Evolutionary conservation across 1,140 invertebrate species (phyloP).

Genomic region (Ceratina australensis): DNA sequence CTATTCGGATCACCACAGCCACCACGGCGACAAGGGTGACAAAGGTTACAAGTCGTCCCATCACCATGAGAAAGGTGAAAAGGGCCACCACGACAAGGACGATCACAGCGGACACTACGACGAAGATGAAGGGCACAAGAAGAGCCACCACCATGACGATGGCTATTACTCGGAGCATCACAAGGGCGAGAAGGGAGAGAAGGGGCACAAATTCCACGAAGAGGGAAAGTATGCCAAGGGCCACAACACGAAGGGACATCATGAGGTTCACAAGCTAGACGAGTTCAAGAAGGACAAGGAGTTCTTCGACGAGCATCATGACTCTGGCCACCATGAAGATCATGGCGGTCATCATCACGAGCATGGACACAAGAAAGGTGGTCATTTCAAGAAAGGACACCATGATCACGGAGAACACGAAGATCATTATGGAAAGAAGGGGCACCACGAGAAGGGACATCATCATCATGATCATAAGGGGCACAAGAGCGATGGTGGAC

Average conservation of each 20-base stretch:
- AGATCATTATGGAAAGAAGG: constrained; percentile 84
- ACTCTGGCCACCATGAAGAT: constrained; percentile 89
- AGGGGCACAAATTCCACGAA: constrained; percentile 84
- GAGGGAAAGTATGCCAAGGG: constrained; percentile 85
- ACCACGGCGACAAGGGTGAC: constrained; percentile 78
- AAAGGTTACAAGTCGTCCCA: constrained; percentile 83
- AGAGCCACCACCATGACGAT: constrained; percentile 85
- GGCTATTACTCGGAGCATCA: constrained; percentile 84
- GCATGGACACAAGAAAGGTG: constrained; percentile 85
- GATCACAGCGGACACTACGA: constrained; percentile 83
- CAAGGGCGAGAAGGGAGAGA: constrained; percentile 82
- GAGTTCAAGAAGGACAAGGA: constrained; percentile 87
- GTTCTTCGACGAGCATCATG: constrained; percentile 90
- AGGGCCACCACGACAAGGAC: constrained; percentile 85
- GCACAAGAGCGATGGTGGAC: constrained; percentile 72
- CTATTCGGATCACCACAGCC: constrained; percentile 79
- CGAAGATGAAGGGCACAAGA: constrained; percentile 84
- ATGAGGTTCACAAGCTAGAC: constrained; percentile 86
- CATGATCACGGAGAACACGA: constrained; percentile 84
- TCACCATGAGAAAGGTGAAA: constrained; percentile 83
- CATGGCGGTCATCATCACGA: constrained; percentile 88
- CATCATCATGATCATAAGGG: constrained; percentile 77
- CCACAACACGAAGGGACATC: constrained; percentile 84
- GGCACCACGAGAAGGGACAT: constrained; percentile 77
- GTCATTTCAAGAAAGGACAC: constrained; percentile 87